Base-by-base conservation (phyloP, 2,888 invertebrate species). In the Phaedon cochleariae region DNA sequence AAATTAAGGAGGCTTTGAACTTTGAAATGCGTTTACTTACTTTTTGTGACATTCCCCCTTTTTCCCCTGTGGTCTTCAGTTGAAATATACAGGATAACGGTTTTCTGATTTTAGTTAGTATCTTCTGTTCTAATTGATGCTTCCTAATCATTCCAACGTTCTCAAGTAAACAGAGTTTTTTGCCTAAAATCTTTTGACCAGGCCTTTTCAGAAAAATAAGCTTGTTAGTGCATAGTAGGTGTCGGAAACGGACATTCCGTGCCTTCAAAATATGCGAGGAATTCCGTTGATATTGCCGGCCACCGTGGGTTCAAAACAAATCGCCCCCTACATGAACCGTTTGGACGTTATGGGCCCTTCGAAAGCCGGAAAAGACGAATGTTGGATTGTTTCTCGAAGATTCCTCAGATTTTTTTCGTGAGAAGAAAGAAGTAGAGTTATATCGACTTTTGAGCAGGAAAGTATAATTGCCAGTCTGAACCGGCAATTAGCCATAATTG, bases 151-250 rank as follows among this genome's bases (percentile, higher is more conserved):
- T n/a, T n/a, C n/a, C n/a, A n/a, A n/a, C n/a, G n/a, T n/a, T n/a
- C 10, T 10, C 31, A 10, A 34, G 31, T 34, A 9, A 34, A 10
- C 31, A 34, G 6, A 34, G 4, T 34, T 41, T 41, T 41, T 41
- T 41, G 15, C n/a, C 34, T 10, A 2, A 34, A 34, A 34, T 34
- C 34, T 34, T 34, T 7, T 9, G 6, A 41, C n/a, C 41, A 41
- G 41, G 41, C 41, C n/a, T 15, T n/a, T n/a, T 41, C 41, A n/a
- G 41, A 2, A 41, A 15, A 6, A 15, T 12, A 2, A 71, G 73
- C 74, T 75, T 73, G 73, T 72, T 72, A 72, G 70, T 68, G 69
- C 68, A 68, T 64, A 58, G 59, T 62, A 71, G 67, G 66, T 71
- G 71, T 74, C 73, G 71, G 73, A 72, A 73, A 62, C 64, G 45